phyloP scores from a whole-genome alignment of 2,797 vertebrate species.

The Cirrhinus mrigala region DNA sequence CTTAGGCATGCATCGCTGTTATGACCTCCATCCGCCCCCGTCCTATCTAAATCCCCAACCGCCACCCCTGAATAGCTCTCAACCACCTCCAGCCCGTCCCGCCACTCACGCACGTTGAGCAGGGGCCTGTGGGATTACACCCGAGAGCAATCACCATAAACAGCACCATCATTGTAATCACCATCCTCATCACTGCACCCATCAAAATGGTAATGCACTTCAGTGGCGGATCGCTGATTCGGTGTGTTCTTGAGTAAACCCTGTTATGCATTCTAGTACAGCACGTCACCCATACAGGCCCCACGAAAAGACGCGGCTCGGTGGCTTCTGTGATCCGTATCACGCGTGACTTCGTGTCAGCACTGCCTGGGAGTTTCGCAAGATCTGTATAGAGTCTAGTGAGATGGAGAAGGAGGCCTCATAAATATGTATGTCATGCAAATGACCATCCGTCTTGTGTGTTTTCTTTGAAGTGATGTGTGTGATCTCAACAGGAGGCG shows the following conservation, averaged over 20 bases:
- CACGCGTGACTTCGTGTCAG: not conserved
- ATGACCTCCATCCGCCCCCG: conserved; percentile 45
- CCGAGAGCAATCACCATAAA: conserved; percentile 45
- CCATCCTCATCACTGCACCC: conserved; percentile 39
- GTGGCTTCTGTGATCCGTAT: not conserved
- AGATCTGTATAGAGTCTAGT: conserved; percentile 45
- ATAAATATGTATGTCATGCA: conserved; percentile 64
- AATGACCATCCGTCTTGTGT: conserved; percentile 47
- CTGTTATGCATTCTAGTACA: conserved; percentile 21
- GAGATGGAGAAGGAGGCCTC: conserved; percentile 42
- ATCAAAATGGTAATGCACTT: conserved; percentile 55
- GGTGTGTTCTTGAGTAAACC: conserved; percentile 21
- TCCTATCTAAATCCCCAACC: conserved; percentile 32
- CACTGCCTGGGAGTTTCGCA: conserved; percentile 3
- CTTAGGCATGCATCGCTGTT: not conserved
- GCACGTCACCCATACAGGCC: not conserved
- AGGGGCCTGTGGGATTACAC: conserved; percentile 15
- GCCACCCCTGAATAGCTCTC: conserved; percentile 22
- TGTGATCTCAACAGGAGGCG: conserved; percentile 39
- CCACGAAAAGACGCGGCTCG: not conserved
- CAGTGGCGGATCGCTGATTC: conserved; percentile 12
- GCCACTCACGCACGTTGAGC: conserved; percentile 4
- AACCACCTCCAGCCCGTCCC: conserved; percentile 5
- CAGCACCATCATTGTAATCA: conserved; percentile 44
- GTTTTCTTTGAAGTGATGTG: conserved; percentile 57